phyloP scores from a whole-genome alignment of 2,113 vertebrate species.

The Poeciliopsis occidentalis region DNA sequence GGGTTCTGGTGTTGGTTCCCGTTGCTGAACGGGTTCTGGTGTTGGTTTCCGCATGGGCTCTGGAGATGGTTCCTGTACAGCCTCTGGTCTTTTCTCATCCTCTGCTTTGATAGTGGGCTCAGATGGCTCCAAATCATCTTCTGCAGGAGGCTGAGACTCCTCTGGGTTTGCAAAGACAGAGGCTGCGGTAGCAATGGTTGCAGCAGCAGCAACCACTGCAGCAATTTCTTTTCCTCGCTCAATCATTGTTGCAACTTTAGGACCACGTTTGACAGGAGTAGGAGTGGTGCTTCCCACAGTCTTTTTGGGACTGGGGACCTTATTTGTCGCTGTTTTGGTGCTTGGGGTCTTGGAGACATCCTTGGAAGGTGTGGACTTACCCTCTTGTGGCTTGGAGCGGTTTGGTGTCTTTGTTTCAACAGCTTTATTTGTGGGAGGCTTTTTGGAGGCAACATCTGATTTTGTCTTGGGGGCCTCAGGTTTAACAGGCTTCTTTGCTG shows the following conservation, averaged over 20 bases:
- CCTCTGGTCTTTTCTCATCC: slow-evolving; percentile 27
- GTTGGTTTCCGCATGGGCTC: neutral
- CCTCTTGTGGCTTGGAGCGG: slow-evolving; percentile 71
- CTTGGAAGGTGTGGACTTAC: slow-evolving; percentile 65
- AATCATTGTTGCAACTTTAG: slow-evolving; percentile 54
- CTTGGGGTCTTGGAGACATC: slow-evolving; percentile 54
- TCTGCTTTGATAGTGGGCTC: slow-evolving; percentile 6
- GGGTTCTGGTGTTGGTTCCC: slow-evolving; percentile 6
- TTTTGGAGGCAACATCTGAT: slow-evolving; percentile 65
- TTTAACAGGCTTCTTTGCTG: slow-evolving; percentile 71
- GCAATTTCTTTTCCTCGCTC: slow-evolving; percentile 50
- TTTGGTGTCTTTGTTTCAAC: slow-evolving; percentile 70
- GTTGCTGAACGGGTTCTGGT: neutral
- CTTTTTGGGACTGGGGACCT: slow-evolving; percentile 78
- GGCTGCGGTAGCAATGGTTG: slow-evolving; percentile 50
- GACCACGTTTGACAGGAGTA: slow-evolving; percentile 76
- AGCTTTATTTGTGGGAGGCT: slow-evolving; percentile 57
- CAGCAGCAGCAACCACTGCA: slow-evolving; percentile 36
- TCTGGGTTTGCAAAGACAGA: slow-evolving; percentile 25
- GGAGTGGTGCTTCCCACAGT: slow-evolving; percentile 79
- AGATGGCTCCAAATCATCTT: slow-evolving; percentile 9
- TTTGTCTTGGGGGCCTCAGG: slow-evolving; percentile 73
- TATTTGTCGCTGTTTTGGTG: slow-evolving; percentile 62
- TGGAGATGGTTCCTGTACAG: neutral
- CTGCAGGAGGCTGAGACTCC: slow-evolving; percentile 28